Base-by-base conservation (phyloP, 2,113 vertebrate species). In the Daboia siamensis region DNA sequence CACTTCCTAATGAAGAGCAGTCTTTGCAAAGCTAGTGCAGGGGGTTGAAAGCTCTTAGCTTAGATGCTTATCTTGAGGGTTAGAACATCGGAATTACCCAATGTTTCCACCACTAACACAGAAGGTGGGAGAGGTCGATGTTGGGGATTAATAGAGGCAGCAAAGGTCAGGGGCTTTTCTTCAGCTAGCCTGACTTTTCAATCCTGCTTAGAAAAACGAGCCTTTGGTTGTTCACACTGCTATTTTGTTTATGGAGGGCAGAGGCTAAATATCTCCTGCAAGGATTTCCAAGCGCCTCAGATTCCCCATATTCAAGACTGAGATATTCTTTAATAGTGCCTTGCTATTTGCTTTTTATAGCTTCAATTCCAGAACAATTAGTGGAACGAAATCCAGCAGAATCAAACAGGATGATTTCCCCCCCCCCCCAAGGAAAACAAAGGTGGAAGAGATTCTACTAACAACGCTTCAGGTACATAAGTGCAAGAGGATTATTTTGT, bases 81-180 rank as follows among this genome's bases (percentile, higher is more conserved):
- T 48, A 89, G 88, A 90, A 74, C 15, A 10, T 55, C 85, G 86
- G 94, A 88, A 51, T 51, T 51, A 51, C 48, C 46, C 59, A 94
- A 93, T n/a, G 94, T 94, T 74, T 93, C 87, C 87, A 93, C 87
- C 93, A 94, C 52, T 46, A 92, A 88, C 57, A 93, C 59, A 29
- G 52, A 91, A 96, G 91, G 84, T 33, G 91, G 91, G 89, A 91
- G 88, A 94, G 93, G 51, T 94, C 90, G 87, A 59, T 95, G 94
- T 91, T 93, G 52, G 46, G 93, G 94, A 95, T 94, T 95, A 95
- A 90, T 93, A 93, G 61, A 93, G 17, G 90, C 52, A 95, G 92
- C 93, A 88, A 88, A 94, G 84, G 91, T 95, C 94, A 95, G 21
- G 86, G 44, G 84, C 44, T 95, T 95, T 93, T 33, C 90, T 93